A percentile compares a stretch with the other conserved stretches of the same genome.
These are phyloP conservation scores for Nephrotoma guestfalica DNA, from an alignment of 2,888 invertebrate species.

Conservation along the genomic window DNA sequence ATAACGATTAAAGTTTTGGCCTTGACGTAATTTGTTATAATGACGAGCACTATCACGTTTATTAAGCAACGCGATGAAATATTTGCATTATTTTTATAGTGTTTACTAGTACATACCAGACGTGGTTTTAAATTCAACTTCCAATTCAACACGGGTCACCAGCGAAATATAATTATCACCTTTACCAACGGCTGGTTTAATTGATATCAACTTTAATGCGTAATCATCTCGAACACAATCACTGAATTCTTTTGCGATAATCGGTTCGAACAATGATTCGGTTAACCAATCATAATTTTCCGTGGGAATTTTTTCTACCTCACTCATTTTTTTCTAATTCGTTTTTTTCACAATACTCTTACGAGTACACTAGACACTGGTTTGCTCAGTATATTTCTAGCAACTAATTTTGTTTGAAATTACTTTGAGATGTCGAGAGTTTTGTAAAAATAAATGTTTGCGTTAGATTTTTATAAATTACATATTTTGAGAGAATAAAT, in stretches of 20 bases:
- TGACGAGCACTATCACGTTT: too few relatives aligned
- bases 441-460: too few relatives aligned
- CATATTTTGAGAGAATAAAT: too few relatives aligned
- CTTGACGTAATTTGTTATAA: too few relatives aligned
- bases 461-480: too few relatives aligned
- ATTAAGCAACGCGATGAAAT: too few relatives aligned
- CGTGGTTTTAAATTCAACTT: not conserved
- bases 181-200: not conserved
- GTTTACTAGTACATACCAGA: not conserved
- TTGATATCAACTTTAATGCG: not conserved
- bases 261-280: not conserved
- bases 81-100: too few relatives aligned
- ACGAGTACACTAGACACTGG: not conserved
- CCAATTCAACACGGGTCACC: not conserved
- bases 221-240: not conserved
- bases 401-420: too few relatives aligned
- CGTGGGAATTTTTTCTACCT: not conserved
- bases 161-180: not conserved
- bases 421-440: too few relatives aligned
- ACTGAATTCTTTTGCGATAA: not conserved
- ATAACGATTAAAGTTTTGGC: too few relatives aligned
- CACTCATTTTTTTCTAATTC: not conserved
- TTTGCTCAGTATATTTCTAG: too few relatives aligned
- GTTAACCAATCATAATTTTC: not conserved
- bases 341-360: not conserved